Conservation (phyloP, 2,888 invertebrate species). For the Formica aserva region DNA sequence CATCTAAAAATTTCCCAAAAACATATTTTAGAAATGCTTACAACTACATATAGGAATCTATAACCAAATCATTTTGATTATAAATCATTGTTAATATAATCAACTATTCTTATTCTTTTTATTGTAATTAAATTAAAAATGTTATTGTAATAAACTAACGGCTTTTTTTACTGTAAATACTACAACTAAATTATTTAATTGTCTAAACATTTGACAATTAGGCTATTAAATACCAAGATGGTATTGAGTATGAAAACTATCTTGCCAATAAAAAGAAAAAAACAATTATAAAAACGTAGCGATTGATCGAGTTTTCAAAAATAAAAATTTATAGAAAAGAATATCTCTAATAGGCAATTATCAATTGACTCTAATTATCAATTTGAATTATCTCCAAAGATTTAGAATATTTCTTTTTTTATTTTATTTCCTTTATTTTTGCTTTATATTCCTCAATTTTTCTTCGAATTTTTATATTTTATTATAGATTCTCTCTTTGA, state of each 20-base stretch:
- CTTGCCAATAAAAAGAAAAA: constrained; percentile 8
- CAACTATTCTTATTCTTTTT: background rate
- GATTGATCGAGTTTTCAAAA: background rate
- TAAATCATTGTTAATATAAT: constrained; percentile 12
- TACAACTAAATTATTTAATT: background rate
- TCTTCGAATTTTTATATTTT: background rate
- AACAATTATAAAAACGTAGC: background rate
- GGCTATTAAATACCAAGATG: background rate
- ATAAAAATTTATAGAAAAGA: background rate
- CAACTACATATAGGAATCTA: background rate
- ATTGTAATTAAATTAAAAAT: background rate
- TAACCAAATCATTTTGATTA: background rate
- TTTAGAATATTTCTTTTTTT: background rate
- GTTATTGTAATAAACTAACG: no score
- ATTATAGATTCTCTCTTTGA: background rate
- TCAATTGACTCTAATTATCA: background rate
- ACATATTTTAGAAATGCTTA: background rate
- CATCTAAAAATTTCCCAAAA: background rate
- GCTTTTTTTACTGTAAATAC: no score
- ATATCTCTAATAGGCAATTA: background rate
- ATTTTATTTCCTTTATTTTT: background rate
- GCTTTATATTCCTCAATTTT: background rate
- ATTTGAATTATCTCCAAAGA: background rate
- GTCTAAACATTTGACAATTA: constrained; percentile 14
- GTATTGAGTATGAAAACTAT: background rate